phyloP scores from a whole-genome alignment of 2,797 vertebrate genomes.

The Momotus momota region DNA sequence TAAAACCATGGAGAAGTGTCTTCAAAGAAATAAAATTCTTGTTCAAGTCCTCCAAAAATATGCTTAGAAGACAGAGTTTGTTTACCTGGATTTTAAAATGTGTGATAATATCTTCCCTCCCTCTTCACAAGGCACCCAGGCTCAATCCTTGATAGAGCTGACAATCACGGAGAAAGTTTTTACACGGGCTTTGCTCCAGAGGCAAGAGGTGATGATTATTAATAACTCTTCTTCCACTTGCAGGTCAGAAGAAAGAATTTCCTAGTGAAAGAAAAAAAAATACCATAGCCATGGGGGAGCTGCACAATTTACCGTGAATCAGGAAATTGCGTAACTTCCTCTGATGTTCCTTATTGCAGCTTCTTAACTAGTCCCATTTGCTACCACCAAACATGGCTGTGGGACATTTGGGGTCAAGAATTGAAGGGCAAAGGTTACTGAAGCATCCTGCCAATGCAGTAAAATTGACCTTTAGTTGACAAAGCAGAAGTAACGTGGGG shows the following conservation, averaged over 20 bases:
- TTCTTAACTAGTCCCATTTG: constrained; percentile 18
- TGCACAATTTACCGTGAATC: not conserved
- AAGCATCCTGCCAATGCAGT: constrained; percentile 51
- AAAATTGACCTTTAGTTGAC: constrained; percentile 73
- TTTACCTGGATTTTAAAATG: not conserved
- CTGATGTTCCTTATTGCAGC: not conserved
- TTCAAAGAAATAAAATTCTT: not conserved
- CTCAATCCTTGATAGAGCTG: not conserved
- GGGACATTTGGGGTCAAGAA: constrained; percentile 58
- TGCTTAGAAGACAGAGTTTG: not conserved
- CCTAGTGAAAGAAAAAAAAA: not conserved
- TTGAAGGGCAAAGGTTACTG: constrained; percentile 62
- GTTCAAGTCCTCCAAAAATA: not conserved
- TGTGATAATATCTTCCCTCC: not conserved
- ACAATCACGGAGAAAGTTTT: not conserved
- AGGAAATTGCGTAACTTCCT: not conserved
- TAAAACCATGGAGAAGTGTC: not conserved
- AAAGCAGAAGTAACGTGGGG: constrained; percentile 53
- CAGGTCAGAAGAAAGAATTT: not conserved
- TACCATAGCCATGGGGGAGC: not conserved
- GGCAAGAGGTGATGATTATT: not conserved
- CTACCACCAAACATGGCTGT: not conserved
- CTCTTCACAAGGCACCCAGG: not conserved
- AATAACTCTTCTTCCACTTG: not conserved
- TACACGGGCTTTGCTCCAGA: not conserved